Evolutionary conservation across 2,797 vertebrate species (phyloP).

Genomic region (Stomatorhinus walkeri): DNA sequence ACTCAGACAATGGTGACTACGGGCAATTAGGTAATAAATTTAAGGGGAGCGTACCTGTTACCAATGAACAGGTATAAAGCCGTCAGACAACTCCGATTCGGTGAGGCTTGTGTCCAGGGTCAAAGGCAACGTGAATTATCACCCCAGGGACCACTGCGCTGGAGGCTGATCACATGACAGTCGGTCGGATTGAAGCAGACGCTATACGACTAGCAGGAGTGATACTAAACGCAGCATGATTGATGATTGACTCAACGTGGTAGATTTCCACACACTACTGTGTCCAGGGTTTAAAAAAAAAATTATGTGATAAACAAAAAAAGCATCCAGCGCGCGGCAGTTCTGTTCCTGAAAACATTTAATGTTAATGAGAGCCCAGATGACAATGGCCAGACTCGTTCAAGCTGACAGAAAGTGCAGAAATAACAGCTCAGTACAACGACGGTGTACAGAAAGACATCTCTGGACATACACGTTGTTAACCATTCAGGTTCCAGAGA

Average conservation of each 20-base stretch:
- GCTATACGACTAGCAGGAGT: neutral
- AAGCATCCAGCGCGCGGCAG: neutral
- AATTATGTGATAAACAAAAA: neutral
- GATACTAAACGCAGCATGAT: neutral
- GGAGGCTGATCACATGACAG: neutral
- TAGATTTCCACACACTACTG: neutral
- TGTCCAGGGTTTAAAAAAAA: neutral
- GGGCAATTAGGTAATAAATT: neutral
- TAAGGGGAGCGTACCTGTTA: neutral
- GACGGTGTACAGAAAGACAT: neutral
- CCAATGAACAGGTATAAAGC: neutral
- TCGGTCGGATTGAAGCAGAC: neutral
- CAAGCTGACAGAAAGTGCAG: neutral
- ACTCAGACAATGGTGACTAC: neutral
- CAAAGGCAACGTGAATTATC: neutral
- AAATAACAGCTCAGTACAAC: neutral
- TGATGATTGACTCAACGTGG: neutral
- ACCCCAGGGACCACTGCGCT: neutral
- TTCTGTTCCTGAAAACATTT: neutral
- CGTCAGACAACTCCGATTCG: neutral
- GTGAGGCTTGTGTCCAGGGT: neutral
- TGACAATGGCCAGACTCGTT: neutral
- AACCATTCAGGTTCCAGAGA: neutral
- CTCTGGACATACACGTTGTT: neutral
- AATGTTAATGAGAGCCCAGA: neutral